These are phyloP conservation scores for Eristalis pertinax DNA, from an alignment of 2,888 invertebrate species.

Conservation along the genomic window DNA sequence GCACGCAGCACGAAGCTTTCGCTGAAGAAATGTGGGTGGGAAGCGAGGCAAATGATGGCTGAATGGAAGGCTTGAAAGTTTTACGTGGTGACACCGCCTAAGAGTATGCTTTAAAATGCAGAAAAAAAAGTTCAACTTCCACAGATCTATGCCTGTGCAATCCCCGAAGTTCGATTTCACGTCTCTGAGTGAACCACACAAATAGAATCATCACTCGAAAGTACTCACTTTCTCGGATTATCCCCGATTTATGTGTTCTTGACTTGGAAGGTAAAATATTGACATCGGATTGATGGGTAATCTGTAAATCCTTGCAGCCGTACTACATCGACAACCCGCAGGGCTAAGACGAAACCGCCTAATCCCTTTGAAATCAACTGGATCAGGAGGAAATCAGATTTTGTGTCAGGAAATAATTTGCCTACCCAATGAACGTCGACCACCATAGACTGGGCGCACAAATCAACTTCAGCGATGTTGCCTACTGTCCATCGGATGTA, in stretches of 20 bases:
- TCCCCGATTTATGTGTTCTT: not conserved
- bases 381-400: slow-evolving; percentile 34
- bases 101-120: not conserved
- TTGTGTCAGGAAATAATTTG: slow-evolving; percentile 32
- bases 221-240: slow-evolving; percentile 15
- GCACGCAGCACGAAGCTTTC: not conserved
- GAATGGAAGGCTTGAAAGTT: too few species aligned
- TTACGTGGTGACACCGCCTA: not conserved
- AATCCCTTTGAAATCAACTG: slow-evolving; percentile 31
- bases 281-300: slow-evolving; percentile 33
- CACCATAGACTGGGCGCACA: not conserved
- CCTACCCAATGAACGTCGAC: slow-evolving; percentile 8
- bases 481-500: not conserved
- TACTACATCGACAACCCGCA: not conserved
- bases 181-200: not conserved
- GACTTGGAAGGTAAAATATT: slow-evolving; percentile 12
- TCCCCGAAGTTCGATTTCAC: not conserved
- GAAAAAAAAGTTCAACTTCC: too few species aligned
- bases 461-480: slow-evolving; percentile 19
- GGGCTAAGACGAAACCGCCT: not conserved
- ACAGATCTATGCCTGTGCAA: too few species aligned
- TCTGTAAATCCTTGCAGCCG: slow-evolving; percentile 14
- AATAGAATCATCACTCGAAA: not conserved
- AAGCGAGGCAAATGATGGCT: not conserved
- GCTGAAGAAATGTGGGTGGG: not conserved